These are phyloP conservation scores for Poeciliopsis paucimaculata DNA, from an alignment of 2,797 vertebrate species.

Conservation along the genomic window DNA sequence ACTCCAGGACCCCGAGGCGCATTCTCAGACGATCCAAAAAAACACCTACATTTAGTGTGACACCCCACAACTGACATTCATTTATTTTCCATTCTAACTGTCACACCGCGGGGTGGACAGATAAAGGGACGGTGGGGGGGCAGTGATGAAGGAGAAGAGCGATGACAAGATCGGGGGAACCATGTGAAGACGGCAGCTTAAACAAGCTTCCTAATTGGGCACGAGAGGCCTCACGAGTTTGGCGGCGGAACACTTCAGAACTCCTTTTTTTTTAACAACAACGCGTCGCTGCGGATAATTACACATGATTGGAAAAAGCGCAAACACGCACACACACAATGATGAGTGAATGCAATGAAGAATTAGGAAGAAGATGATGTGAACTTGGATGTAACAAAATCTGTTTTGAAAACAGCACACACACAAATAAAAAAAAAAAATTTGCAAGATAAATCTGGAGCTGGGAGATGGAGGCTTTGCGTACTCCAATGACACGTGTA, in stretches of 20 bases:
- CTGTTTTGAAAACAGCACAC: constrained; percentile 23
- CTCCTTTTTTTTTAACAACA: constrained; percentile 47
- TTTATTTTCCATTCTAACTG: constrained; percentile 45
- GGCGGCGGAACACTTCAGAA: constrained; percentile 62
- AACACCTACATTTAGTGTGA: constrained; percentile 32
- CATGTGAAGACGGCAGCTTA: constrained; percentile 56
- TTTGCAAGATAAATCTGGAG: constrained; percentile 12
- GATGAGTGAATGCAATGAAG: constrained; percentile 28
- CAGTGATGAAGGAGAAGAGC: constrained; percentile 51
- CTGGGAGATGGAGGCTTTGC: constrained; percentile 10
- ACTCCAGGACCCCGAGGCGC: constrained; percentile 7
- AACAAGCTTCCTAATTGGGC: constrained; percentile 74
- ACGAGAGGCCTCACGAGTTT: constrained; percentile 71
- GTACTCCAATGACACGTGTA: constrained; percentile 36
- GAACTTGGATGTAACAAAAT: constrained; percentile 34
- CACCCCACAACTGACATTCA: constrained; percentile 28
- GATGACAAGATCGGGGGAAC: constrained; percentile 48
- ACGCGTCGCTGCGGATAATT: constrained; percentile 43
- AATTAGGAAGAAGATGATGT: constrained; percentile 23
- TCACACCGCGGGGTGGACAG: constrained; percentile 50
- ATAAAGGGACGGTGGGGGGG: constrained; percentile 52
- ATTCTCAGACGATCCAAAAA: constrained; percentile 20
- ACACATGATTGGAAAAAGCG: constrained; percentile 16
- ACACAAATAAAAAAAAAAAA: background rate
- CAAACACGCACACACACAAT: background rate